A percentile compares a stretch with the other conserved stretches of the same genome.
phyloP scores from a whole-genome alignment of 2,797 vertebrate species.

The Staurois parvus region DNA sequence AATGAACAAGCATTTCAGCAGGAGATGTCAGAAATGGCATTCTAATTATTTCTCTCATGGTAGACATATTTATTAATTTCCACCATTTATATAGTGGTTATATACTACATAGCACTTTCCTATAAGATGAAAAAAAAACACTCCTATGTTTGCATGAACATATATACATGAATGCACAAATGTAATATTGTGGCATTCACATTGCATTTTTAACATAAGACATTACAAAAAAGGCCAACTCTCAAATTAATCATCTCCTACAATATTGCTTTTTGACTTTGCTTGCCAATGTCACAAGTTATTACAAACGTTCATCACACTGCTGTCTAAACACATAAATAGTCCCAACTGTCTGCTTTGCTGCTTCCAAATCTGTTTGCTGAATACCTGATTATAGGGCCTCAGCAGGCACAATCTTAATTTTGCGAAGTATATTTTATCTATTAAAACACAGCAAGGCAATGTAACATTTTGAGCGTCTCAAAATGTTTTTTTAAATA shows the following conservation, averaged over 20 bases:
- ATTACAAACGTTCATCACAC: background rate
- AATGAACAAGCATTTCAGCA: no score
- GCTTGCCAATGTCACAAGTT: background rate
- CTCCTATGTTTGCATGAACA: no score
- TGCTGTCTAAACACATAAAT: slow-evolving; percentile 1
- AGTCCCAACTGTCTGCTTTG: background rate
- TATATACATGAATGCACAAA: background rate
- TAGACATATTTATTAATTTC: no score
- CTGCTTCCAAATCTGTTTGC: background rate
- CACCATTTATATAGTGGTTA: no score
- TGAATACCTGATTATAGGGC: slow-evolving; percentile 2
- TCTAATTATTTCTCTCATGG: no score
- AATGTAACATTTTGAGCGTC: slow-evolving; percentile 30
- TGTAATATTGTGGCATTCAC: background rate
- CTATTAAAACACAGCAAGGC: slow-evolving; percentile 28
- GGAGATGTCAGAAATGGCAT: no score
- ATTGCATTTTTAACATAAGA: background rate
- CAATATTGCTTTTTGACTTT: background rate
- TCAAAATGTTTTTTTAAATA: slow-evolving; percentile 49
- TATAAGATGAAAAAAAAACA: no score
- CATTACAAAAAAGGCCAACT: background rate
- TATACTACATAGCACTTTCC: no score
- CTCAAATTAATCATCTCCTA: background rate
- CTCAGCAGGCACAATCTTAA: slow-evolving; percentile 31
- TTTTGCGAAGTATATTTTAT: slow-evolving; percentile 41